These are phyloP conservation scores for Kryphioiulus occultus DNA, from an alignment of 2,888 invertebrate species.

Conservation along the genomic window DNA sequence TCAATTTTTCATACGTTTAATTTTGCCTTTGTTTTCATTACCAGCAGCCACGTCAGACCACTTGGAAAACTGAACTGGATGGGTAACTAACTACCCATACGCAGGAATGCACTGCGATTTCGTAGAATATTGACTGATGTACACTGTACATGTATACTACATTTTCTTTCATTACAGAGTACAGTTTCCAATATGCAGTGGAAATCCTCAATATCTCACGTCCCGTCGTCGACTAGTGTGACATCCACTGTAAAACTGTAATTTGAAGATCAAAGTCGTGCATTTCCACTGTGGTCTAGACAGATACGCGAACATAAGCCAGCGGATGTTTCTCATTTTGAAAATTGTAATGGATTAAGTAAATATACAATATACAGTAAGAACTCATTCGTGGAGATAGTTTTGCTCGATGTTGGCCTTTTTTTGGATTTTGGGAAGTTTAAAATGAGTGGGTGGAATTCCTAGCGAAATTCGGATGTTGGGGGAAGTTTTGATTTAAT, in stretches of 20 bases:
- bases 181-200: not conserved
- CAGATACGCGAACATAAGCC: not conserved
- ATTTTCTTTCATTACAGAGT: too few species aligned
- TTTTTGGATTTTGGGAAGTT: not conserved
- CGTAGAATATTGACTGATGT: too few species aligned
- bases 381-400: not conserved
- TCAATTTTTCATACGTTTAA: not conserved
- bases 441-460: not conserved
- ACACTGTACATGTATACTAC: too few species aligned
- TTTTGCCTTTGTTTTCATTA: not conserved
- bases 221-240: not conserved
- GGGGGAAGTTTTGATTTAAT: not conserved
- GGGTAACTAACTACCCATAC: too few species aligned
- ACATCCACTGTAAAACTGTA: too few species aligned
- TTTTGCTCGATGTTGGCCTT: not conserved
- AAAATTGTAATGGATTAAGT: not conserved
- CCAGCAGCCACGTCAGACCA: not conserved
- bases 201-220: not conserved
- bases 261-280: not conserved
- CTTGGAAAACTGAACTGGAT: not conserved
- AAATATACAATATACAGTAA: not conserved
- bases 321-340: not conserved
- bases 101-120: too few species aligned
- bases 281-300: not conserved
- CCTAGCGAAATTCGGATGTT: not conserved